Base-by-base conservation (phyloP, 2,113 vertebrate species). In the Brachirus orientalis region DNA sequence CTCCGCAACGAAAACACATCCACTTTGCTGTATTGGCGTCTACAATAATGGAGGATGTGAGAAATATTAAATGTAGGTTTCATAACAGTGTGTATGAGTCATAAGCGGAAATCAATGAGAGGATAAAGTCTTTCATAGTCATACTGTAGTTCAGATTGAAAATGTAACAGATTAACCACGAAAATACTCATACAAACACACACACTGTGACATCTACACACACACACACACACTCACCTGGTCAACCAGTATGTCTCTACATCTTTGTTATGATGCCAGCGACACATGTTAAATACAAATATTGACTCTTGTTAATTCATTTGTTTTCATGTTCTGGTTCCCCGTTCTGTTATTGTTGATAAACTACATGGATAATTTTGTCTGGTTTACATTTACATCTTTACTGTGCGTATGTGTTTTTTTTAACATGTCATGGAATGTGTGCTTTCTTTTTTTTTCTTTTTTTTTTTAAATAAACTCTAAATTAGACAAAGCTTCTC, bases 1-100 rank as follows among this genome's bases (percentile, higher is more conserved):
- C 1, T 55, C 43, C 8, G 33, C 58, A 63, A 5, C 37, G 9
- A 41, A 6, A 52, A 33, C 17, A 0, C 37, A 38, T 20, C 50
- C n/a, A 38, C 6, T 9, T 17, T 17, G 53, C 50, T 40, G 28
- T 19, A 14, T 59, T 46, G 20, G 44, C 47, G 18, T 62, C 20
- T 44, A 47, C 57, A 64, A 65, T 84, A 85, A 90, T 55, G 72
- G 74, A 79, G 83, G 83, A 85, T 87, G 85, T 82, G 75, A 91
- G 84, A 86, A 86, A 88, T 80, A 89, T 80, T 76, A 86, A 72
- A 59, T 56, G 68, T 82, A 18, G 59, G 88, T 87, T 87, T 85
- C 80, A 79, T 37, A 69, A 66, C 58, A 16, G n/a, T 11, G 19
- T 52, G 38, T 69, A 60, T 92, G 91, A 92, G 77, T 93, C 92